Evolutionary conservation across 2,888 invertebrate species (phyloP), one percentile per base, ranked within the genome.

Genomic region (Caenorhabditis becei): DNA sequence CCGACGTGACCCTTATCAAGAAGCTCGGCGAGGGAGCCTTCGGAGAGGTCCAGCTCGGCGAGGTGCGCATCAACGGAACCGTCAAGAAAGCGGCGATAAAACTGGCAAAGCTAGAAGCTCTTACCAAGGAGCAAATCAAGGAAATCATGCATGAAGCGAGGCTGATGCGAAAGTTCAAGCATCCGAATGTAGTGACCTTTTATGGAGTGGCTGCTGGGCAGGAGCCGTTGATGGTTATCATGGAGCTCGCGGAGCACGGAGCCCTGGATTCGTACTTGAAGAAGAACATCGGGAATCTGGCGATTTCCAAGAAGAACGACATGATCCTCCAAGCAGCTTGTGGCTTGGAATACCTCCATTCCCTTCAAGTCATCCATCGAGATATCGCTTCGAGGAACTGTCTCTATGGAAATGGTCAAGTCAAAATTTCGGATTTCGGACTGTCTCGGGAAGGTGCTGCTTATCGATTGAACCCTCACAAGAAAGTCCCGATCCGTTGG

Each of bases 1-100:
- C 82, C 3, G 84, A 88, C 51, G 84, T 89, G 75, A 74, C 67
- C n/a, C 58, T 82, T 10, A 79, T 80, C 32, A 88, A 87, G 71
- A 87, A 87, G 74, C 67, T 88, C 23, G 89, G 89, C 5, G 88
- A 88, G 66, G 86, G 89, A 24, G 88, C 88, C 8, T 88, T 88
- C 63, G 88, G 88, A 44, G 88, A 88, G 58, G 88, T 88, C 23
- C 80, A 80, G n/a, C n/a, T 70, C 14, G 80, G 80, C 58, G 80
- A 80, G 56, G 54, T 80, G 24, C 63, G 65, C 32, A 69, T 80
- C 16, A 75, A 75, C 2, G 70, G 47, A n/a, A 51, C 58, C 20
- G 56, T 59, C 18, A 75, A 75, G 20, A 69, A 69, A 20, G 75
- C 71, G 26, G 77, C 75, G 16, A 71, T 80, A 10, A 77, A 80